These are phyloP conservation scores for Aphis craccivora DNA, from an alignment of 1,140 invertebrate species.

Conservation along the genomic window DNA sequence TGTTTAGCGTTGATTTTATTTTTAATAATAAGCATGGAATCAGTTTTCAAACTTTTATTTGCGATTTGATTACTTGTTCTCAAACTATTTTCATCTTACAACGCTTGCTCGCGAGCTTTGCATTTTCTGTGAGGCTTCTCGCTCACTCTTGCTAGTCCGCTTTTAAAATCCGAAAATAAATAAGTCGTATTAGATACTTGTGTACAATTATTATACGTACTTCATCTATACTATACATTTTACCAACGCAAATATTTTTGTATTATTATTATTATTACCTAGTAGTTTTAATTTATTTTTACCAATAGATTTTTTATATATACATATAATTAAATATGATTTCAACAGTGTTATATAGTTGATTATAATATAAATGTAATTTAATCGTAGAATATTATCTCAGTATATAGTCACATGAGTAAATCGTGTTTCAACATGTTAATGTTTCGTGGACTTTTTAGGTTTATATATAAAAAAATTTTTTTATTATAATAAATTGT, in stretches of 20 bases:
- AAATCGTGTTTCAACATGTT: background rate
- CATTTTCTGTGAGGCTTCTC: background rate
- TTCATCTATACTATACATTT: background rate
- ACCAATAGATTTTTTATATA: background rate
- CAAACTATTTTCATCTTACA: background rate
- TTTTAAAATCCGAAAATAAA: background rate
- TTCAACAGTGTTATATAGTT: conserved; percentile 14
- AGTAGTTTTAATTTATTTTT: conserved; percentile 30
- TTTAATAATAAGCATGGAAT: conserved; percentile 11
- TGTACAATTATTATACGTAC: background rate
- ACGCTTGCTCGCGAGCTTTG: conserved; percentile 10
- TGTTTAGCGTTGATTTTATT: background rate
- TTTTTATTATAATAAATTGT: conserved; percentile 16
- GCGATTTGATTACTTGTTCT: background rate
- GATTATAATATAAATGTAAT: background rate
- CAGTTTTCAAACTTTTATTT: background rate
- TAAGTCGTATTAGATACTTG: background rate
- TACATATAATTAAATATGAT: background rate
- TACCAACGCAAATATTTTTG: background rate
- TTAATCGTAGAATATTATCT: background rate
- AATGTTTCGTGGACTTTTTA: background rate
- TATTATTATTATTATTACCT: conserved; percentile 6
- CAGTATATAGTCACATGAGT: background rate
- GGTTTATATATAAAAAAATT: background rate
- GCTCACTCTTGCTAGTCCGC: background rate